Evolutionary conservation across 2,888 invertebrate genomes (phyloP).

Genomic region (Itoplectis maculator): DNA sequence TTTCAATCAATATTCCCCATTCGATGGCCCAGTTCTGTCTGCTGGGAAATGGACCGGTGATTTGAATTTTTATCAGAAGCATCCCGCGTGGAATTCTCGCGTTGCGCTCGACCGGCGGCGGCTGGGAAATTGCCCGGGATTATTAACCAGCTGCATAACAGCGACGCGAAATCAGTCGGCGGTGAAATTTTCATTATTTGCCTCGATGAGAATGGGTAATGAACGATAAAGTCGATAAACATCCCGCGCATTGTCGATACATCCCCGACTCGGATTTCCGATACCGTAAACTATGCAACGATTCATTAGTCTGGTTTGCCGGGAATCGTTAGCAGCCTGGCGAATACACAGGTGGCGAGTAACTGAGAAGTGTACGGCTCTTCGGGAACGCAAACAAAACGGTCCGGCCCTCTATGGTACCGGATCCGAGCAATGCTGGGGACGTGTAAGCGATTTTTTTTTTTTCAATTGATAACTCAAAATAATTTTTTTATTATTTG

Average conservation of each 20-base stretch:
- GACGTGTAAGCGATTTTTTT: not conserved
- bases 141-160: constrained; percentile 24
- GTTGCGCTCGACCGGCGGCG: not conserved
- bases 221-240: constrained; percentile 51
- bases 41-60: not conserved
- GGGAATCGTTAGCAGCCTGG: not conserved
- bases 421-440: not conserved
- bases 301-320: constrained; percentile 35
- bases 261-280: constrained; percentile 34
- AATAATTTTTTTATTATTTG: too few species aligned
- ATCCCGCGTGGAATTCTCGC: not conserved
- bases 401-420: not conserved
- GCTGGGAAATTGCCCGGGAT: constrained; percentile 20
- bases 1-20: not conserved
- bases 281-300: constrained; percentile 57
- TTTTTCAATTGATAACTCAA: too few species aligned
- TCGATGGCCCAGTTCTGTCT: not conserved
- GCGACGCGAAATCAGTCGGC: constrained; percentile 44
- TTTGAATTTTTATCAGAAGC: constrained; percentile 7
- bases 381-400: constrained; percentile 6
- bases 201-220: constrained; percentile 48
- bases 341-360: not conserved
- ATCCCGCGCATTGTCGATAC: constrained; percentile 9
- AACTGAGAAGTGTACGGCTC: constrained; percentile 30
- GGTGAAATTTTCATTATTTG: constrained; percentile 61